Percentiles rank a stretch among this genome's conserved stretches.
Evolutionary conservation across 2,797 vertebrate species (phyloP).

Genomic region (Acanthurus tractus): DNA sequence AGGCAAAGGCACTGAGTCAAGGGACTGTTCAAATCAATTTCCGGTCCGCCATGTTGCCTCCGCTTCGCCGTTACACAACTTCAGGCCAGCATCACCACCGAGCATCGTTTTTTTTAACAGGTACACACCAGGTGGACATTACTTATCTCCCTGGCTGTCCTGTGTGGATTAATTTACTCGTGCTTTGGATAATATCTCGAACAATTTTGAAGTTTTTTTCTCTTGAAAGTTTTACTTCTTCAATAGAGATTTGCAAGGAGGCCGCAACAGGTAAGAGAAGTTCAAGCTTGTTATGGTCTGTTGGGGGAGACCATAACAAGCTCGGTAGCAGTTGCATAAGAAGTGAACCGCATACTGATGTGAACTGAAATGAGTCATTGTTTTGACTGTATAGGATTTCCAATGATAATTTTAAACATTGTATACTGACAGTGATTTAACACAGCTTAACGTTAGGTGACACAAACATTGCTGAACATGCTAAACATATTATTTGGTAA

Average conservation of each 20-base stretch:
- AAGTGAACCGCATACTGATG: too few relatives aligned
- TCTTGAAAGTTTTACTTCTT: not conserved
- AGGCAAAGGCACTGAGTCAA: too few relatives aligned
- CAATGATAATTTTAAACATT: not conserved
- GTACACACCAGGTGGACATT: not conserved
- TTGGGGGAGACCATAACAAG: not conserved
- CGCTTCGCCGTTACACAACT: not conserved
- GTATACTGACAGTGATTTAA: not conserved
- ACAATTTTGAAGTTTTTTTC: not conserved
- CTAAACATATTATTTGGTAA: not conserved
- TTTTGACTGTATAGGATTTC: not conserved
- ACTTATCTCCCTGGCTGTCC: not conserved
- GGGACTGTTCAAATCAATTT: conserved; percentile 3
- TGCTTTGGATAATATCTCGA: not conserved
- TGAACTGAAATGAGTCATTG: accelerated
- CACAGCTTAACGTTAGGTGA: not conserved
- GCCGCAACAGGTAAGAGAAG: conserved; percentile 25
- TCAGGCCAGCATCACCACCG: not conserved
- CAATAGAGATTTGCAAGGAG: not conserved
- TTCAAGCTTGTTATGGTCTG: not conserved
- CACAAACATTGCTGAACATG: not conserved
- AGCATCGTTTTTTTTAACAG: not conserved
- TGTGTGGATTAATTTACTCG: not conserved
- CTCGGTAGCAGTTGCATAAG: not conserved
- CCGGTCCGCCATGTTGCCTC: conserved; percentile 30